Evolutionary conservation across 92 coral and sea anemone species (phyloP), one percentile per base, ranked within the genome.

Genomic region (Heteractis magnifica): DNA sequence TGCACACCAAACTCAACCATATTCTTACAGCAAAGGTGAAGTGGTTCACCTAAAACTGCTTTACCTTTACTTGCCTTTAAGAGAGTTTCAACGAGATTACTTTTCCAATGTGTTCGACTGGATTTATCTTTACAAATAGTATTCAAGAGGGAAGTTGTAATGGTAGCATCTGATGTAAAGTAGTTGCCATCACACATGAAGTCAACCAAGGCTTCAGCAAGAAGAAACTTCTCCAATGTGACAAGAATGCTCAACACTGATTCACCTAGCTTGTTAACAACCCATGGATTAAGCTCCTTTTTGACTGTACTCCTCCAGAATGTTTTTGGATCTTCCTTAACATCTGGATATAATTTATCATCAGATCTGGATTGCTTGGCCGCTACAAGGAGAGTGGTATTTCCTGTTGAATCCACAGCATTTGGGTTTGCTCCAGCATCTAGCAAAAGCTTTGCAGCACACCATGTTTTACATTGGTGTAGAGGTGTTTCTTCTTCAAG

Each of bases 401-500:
- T 18, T 56, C 87, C 77, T n/a, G 26, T 8, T 50, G 59, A 34
- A 76, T 84, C 87, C 3, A 56, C 23, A 71, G 56, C 82, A 13
- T 84, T 62, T 4, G 18, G 55, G 13, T 77, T 84, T 8, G 83
- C 87, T 41, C 82, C 87, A 41, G 87, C 81, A 10, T 62, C 82
- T 0, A 84, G 15, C 73, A 84, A 60, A 19, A 76, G 56, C 77
- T 84, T 77, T 0, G 60, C 64, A 44, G 87, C 82, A 16, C 73
- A 56, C 87, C 87, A 84, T 10, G 82, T 84, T 60, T 18, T 44
- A 62, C 81, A 75, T 0, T 1, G 52, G 60, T 84, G 87, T 18
- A 84, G 49, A 34, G 87, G 87, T 11, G 82, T 84, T 65, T 84
- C 44, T 3, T 62, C 73, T 3, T 84, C 56, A 10, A 6, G 15